Evolutionary conservation across 1,140 invertebrate genomes (phyloP), one percentile per base, ranked within the genome.

Genomic region (Leptonema lineaticorne): DNA sequence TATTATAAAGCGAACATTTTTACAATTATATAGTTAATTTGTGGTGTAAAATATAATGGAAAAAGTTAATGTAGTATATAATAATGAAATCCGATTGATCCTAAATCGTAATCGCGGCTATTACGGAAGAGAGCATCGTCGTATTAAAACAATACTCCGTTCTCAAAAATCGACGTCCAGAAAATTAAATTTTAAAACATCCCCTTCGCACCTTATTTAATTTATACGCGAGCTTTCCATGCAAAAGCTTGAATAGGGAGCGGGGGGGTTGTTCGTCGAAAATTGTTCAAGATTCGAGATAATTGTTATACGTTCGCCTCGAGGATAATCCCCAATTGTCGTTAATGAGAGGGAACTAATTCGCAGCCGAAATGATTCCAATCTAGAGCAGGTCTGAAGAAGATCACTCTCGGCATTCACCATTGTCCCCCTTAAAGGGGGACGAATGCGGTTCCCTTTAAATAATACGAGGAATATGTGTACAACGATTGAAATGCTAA

Each of bases 291-390:
- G 62, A 50, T 59, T 59, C 57, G 1, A 63, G 68, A 59, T 69
- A 69, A 69, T 69, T 69, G 68, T 69, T 65, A 69, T 69, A 59
- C 63, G 50, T 53, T 65, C 46, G 53, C 50, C 50, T 24, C 50
- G 50, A 24, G 50, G 50, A 69, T 69, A 64, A 65, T 65, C 16
- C 56, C 41, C 22, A 28, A 63, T 53, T 28, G 28, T 63, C 45
- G 63, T 57, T 69, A 69, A 69, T 69, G 68, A 65, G 63, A 20
- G 56, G 46, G 68, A 69, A 69, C 68, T 50, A 65, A 69, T 58
- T 56, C 53, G 50, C 50, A 53, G 50, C 37, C 22, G 27, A 53
- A 22, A 53, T 53, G 50, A 53, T 53, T 53, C 50, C 11, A 22
- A 53, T 53, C 50, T 53, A 7, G 50, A 26, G 50, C 50, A 53